Evolutionary conservation across 2,113 vertebrate genomes (phyloP).

Genomic region (Phycodurus eques): DNA sequence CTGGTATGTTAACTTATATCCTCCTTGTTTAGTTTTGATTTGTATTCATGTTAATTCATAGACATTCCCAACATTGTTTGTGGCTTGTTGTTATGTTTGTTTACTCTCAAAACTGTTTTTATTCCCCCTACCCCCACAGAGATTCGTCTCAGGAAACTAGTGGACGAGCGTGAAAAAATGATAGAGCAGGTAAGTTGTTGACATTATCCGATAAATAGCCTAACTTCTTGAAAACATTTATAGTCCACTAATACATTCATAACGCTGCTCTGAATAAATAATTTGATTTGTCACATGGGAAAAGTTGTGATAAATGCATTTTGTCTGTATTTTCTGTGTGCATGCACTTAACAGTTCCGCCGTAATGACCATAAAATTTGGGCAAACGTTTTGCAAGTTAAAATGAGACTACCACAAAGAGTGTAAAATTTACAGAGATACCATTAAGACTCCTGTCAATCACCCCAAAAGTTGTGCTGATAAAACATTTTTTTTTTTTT

Average conservation of each 20-base stretch:
- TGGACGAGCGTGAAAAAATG: constrained; percentile 89
- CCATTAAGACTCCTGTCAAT: no score
- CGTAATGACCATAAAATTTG: no score
- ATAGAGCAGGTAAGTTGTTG: constrained; percentile 84
- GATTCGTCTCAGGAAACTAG: constrained; percentile 85
- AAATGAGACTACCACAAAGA: no score
- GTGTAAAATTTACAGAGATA: no score
- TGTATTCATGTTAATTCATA: background rate
- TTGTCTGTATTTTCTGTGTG: no score
- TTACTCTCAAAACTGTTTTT: constrained; percentile 52
- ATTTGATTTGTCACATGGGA: no score
- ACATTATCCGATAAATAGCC: background rate
- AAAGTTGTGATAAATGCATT: no score
- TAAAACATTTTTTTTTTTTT: no score
- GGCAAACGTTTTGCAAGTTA: no score
- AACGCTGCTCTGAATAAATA: background rate
- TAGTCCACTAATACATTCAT: background rate
- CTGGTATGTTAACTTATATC: constrained; percentile 80
- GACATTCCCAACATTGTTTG: background rate
- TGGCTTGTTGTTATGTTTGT: background rate
- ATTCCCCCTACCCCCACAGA: constrained; percentile 65
- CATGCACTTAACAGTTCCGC: no score
- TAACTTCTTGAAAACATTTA: background rate
- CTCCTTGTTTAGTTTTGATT: constrained; percentile 28
- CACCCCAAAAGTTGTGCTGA: no score